phyloP scores from a whole-genome alignment of 2,113 vertebrate species.

The Merops nubicus region DNA sequence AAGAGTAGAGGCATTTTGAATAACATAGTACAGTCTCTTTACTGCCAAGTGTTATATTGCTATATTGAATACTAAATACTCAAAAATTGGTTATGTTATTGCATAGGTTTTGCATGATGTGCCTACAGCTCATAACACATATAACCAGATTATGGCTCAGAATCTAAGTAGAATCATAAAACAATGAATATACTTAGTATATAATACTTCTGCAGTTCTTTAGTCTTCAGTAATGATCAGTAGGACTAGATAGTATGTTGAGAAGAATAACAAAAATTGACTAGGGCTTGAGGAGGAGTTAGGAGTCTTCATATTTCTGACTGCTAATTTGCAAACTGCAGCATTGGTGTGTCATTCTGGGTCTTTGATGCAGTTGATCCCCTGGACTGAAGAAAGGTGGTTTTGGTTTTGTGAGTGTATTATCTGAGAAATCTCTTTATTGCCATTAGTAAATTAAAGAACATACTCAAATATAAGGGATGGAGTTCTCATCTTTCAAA shows the following conservation, averaged over 20 bases:
- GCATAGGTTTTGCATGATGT: not conserved
- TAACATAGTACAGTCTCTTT: not conserved
- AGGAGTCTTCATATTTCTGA: not conserved
- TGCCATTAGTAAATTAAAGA: not conserved
- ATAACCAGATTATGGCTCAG: not conserved
- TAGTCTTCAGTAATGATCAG: not conserved
- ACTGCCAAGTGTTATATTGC: not conserved
- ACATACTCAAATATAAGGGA: not conserved
- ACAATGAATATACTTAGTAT: not conserved
- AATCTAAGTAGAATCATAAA: not conserved
- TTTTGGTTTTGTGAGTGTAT: accelerated
- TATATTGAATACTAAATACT: not conserved
- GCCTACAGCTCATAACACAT: not conserved
- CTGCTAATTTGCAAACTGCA: not conserved
- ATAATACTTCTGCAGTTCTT: not conserved
- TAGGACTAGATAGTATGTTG: not conserved
- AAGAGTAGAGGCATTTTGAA: not conserved
- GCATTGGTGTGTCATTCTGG: not conserved
- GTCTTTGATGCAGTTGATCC: not conserved
- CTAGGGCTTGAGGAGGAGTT: not conserved
- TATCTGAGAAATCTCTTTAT: not conserved
- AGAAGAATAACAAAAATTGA: not conserved
- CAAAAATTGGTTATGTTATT: not conserved
- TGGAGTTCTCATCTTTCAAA: not conserved
- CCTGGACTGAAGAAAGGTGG: not conserved